Evolutionary conservation across 2,888 invertebrate species (phyloP), one percentile per base, ranked within the genome.

Genomic region (Epinotia demarniana): DNA sequence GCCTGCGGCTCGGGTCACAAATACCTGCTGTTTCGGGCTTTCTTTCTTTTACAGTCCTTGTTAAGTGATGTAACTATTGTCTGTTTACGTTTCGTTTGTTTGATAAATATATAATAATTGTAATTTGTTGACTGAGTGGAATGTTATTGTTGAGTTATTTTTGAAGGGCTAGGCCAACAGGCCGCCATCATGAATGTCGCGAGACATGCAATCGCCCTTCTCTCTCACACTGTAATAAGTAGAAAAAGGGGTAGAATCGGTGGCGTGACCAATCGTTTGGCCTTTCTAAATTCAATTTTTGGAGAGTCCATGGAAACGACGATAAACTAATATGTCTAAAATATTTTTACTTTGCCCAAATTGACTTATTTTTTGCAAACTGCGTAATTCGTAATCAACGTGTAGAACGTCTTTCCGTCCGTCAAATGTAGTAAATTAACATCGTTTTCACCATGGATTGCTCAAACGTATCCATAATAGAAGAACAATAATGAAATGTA

Each of bases 111-210:
- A 75, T 77, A 72, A 70, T 72, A 73, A 77, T 80, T 76, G 77
- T 80, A 75, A 78, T 76, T 79, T 77, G 78, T 79, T 79, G 68
- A 78, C 64, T 64, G 66, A 63, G 66, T 62, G 76, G 61, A 76
- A 76, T 79, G 72, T 79, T 80, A 49, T 66, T 71, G 68, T 53
- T 73, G n/a, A 49, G 57, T 74, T 69, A 49, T 46, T 33, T 46
- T 16, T 33, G 1, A 64, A 49, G 49, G 62, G 62, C 18, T 62
- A 62, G n/a, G 3, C 9, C 13, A 39, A 33, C n/a, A 18, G 11
- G 39, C 12, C 18, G 18, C 62, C 62, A n/a, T 53, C n/a, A n/a
- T 53, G 6, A 6, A n/a, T 53, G 53, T 8, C 53, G n/a, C 53
- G 53, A 0, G 39, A 39, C 39, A 39, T 39, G 39, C 9, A 0